Evolutionary conservation across 1,140 invertebrate species (phyloP).

Genomic region (Hyposmocoma kahamanoa): DNA sequence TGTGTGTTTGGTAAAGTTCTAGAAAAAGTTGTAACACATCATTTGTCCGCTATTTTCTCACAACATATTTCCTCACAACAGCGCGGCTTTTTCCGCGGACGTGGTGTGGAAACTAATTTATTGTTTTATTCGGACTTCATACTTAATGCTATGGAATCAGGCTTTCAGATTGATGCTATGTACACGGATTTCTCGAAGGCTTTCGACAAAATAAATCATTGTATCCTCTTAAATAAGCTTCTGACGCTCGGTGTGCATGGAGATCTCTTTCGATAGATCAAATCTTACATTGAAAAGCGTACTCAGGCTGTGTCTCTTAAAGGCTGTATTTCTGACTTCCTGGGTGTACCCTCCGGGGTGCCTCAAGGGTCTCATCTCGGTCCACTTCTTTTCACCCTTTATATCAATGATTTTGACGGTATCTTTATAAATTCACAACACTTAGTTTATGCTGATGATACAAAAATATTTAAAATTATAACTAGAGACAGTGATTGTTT

Average conservation of each 20-base stretch:
- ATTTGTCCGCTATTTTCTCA: background rate
- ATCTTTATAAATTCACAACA: background rate
- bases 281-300: slow-evolving; percentile 6
- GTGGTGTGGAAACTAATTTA: slow-evolving; percentile 3
- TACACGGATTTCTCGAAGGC: slow-evolving; percentile 10
- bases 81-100: slow-evolving; percentile 1
- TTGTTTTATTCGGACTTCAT: background rate
- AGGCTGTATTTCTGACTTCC: slow-evolving; percentile 12
- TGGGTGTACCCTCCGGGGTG: slow-evolving; percentile 13
- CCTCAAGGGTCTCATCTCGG: slow-evolving; percentile 15
- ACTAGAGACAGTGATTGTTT: background rate
- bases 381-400: slow-evolving; percentile 11
- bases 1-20: slow-evolving; percentile 5
- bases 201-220: slow-evolving; percentile 7
- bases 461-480: slow-evolving; percentile 12
- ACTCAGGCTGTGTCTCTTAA: slow-evolving; percentile 16
- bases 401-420: slow-evolving; percentile 13
- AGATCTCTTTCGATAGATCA: background rate
- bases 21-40: slow-evolving; percentile 6
- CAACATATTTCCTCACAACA: background rate
- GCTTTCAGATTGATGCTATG: slow-evolving; percentile 7
- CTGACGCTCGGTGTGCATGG: slow-evolving; percentile 2
- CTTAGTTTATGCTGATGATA: slow-evolving; percentile 9
- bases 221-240: background rate
- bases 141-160: background rate